These are phyloP conservation scores for Drosophila sordidapex DNA, from an alignment of 2,888 invertebrate species.

Conservation along the genomic window DNA sequence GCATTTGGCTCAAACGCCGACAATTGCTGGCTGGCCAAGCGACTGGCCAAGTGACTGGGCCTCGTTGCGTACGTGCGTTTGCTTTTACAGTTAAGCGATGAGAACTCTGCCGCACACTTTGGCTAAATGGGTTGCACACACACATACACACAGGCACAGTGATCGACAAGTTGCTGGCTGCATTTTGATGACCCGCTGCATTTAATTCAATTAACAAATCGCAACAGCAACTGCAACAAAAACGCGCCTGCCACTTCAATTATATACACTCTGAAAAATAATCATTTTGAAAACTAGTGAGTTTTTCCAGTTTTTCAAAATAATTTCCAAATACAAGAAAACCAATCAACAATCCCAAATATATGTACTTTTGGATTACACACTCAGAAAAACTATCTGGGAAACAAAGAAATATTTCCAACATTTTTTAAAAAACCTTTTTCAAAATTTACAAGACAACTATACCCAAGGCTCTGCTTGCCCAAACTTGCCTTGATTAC, in stretches of 20 bases:
- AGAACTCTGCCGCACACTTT: conserved; percentile 54
- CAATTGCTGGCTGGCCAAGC: conserved; percentile 36
- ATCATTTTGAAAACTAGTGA: neutral
- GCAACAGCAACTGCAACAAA: conserved; percentile 49
- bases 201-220: conserved; percentile 81
- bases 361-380: no score
- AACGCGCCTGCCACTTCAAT: conserved; percentile 61
- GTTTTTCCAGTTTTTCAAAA: neutral
- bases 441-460: neutral
- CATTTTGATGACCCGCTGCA: conserved; percentile 76
- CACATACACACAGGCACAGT: conserved; percentile 23
- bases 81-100: conserved; percentile 70
- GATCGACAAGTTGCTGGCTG: conserved; percentile 47
- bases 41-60: conserved; percentile 22
- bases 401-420: neutral
- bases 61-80: conserved; percentile 68
- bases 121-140: conserved; percentile 69
- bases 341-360: no score
- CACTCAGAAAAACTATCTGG: no score
- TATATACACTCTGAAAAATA: conserved; percentile 6
- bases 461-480: neutral
- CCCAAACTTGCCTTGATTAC: neutral
- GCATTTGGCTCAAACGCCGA: conserved; percentile 40
- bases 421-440: neutral
- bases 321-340: no score